Percentiles rank a stretch among this genome's conserved stretches.
phyloP scores from a whole-genome alignment of 2,888 invertebrate species.

The Eulithis testata region DNA sequence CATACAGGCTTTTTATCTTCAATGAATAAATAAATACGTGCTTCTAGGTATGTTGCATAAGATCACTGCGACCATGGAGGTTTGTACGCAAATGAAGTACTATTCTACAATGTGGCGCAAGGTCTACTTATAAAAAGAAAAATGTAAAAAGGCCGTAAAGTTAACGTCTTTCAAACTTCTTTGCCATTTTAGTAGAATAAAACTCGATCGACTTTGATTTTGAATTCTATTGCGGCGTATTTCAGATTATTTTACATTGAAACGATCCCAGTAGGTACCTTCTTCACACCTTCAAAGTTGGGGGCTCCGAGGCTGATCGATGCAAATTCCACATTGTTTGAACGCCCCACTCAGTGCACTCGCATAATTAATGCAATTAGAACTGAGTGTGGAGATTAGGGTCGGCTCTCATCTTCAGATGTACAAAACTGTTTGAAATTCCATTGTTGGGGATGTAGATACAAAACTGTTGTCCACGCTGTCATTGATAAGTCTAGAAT shows the following conservation, averaged over 20 bases:
- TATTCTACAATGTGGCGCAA: no score
- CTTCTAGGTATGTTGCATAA: no score
- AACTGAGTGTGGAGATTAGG: slow-evolving; percentile 26
- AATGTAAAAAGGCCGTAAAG: no score
- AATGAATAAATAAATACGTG: no score
- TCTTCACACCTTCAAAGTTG: not conserved
- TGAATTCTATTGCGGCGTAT: not conserved
- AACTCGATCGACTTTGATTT: not conserved
- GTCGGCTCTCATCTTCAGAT: slow-evolving; percentile 14
- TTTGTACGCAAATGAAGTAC: no score
- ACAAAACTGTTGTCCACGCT: slow-evolving; percentile 1
- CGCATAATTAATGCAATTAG: slow-evolving; percentile 47
- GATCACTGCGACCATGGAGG: no score
- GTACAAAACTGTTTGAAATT: slow-evolving; percentile 6
- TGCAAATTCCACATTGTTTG: slow-evolving; percentile 46
- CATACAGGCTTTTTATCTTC: no score
- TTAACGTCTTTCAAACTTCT: no score
- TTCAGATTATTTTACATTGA: slow-evolving; percentile 5
- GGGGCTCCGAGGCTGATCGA: slow-evolving; percentile 22
- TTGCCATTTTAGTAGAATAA: no score
- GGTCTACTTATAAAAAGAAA: no score
- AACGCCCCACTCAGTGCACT: slow-evolving; percentile 35
- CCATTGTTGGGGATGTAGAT: not conserved
- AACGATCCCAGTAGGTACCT: not conserved
- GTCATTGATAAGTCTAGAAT: no score